Percentiles rank a stretch among this genome's conserved stretches.
phyloP scores from a whole-genome alignment of 2,797 vertebrate genomes.

The Gymnothorax reevesii region DNA sequence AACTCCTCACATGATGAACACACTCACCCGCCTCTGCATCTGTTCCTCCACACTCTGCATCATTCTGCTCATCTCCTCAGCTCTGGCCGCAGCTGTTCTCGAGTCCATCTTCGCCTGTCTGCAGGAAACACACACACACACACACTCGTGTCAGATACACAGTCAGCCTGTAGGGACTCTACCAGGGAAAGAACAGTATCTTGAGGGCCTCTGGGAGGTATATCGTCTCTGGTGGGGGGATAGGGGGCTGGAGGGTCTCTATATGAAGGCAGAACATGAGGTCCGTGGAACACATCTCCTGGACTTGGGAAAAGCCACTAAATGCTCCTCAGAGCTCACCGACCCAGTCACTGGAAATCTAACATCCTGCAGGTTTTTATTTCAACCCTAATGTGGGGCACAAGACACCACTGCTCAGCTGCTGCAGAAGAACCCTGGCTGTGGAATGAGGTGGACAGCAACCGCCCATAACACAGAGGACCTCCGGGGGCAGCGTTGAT shows the following conservation, averaged over 20 bases:
- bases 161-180: neutral
- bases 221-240: neutral
- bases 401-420: too few species aligned
- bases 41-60: conserved; percentile 77
- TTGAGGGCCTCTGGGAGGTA: neutral
- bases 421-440: too few species aligned
- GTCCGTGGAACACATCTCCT: neutral
- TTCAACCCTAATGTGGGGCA: too few species aligned
- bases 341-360: too few species aligned
- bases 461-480: too few species aligned
- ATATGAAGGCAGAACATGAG: neutral
- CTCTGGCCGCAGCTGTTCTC: conserved; percentile 76
- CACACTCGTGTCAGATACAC: neutral
- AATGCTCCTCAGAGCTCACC: too few species aligned
- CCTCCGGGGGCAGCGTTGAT: too few species aligned
- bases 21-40: conserved; percentile 80
- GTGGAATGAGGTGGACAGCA: too few species aligned
- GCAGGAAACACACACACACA: conserved; percentile 20
- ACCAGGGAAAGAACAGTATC: neutral
- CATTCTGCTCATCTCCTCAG: conserved; percentile 82
- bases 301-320: too few species aligned
- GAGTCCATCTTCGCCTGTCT: conserved; percentile 85
- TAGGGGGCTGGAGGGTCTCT: too few species aligned
- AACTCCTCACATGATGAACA: too few species aligned
- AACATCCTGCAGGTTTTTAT: too few species aligned